Evolutionary conservation across 2,888 invertebrate species (phyloP).

Genomic region (Agrochola lychnidis): DNA sequence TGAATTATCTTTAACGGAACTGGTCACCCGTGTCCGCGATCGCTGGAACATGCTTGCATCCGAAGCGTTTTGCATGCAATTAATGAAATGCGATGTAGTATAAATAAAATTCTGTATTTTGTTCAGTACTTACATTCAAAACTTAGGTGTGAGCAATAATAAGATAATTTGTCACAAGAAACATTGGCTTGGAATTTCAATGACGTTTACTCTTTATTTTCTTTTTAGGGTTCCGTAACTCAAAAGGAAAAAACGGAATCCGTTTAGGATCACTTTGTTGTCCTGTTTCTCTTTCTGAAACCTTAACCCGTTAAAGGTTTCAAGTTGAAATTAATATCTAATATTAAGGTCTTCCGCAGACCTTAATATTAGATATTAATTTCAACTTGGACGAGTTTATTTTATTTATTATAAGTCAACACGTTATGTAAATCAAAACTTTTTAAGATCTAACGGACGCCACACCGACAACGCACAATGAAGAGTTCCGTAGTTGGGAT

Average conservation of each 20-base stretch:
- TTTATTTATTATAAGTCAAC: no score
- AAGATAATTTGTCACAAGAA: neutral
- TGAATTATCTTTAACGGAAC: conserved; percentile 34
- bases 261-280: neutral
- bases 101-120: neutral
- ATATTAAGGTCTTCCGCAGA: neutral
- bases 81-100: neutral
- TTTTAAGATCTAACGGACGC: no score
- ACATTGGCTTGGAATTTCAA: neutral
- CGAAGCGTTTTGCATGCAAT: neutral
- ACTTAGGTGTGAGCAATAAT: neutral
- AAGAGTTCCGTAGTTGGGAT: no score
- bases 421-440: no score
- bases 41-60: neutral
- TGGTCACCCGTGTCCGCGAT: conserved; percentile 18
- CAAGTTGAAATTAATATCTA: neutral
- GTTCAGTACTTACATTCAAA: neutral
- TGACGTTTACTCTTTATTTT: neutral
- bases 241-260: neutral
- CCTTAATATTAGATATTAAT: no score
- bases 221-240: no score
- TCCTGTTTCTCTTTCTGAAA: neutral
- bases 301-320: no score
- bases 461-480: no score
- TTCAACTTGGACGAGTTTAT: neutral